Percentiles rank a stretch among this genome's conserved stretches.
Evolutionary conservation across 2,888 invertebrate genomes (phyloP).

Genomic region (Seira ritae): DNA sequence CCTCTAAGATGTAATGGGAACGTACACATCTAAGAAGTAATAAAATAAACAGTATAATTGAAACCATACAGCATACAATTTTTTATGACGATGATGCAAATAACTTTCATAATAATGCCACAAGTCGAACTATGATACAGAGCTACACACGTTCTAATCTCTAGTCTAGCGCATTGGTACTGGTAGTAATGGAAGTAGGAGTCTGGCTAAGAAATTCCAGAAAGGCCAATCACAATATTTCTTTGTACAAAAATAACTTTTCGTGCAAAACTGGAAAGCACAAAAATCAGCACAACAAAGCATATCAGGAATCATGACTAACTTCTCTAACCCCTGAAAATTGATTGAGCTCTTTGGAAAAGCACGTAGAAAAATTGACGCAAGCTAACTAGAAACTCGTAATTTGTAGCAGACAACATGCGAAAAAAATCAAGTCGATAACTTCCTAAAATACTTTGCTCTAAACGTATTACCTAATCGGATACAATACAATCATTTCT

Average conservation of each 20-base stretch:
- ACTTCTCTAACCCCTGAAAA: conserved; percentile 50
- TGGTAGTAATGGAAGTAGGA: neutral
- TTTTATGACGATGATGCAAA: too few species aligned
- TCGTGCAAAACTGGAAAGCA: conserved; percentile 38
- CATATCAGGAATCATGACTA: conserved; percentile 19
- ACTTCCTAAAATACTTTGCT: neutral
- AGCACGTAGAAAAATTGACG: neutral
- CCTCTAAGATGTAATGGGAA: too few species aligned
- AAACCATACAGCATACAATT: too few species aligned
- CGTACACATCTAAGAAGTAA: too few species aligned
- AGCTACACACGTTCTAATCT: neutral
- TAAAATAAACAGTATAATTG: too few species aligned
- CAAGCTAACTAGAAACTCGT: too few species aligned
- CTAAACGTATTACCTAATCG: neutral
- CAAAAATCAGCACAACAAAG: conserved; percentile 42
- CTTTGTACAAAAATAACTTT: conserved; percentile 60
- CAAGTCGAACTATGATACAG: too few species aligned
- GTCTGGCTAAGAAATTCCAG: neutral
- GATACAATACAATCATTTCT: too few species aligned
- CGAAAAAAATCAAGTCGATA: neutral
- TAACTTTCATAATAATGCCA: too few species aligned
- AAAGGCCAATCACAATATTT: conserved; percentile 4
- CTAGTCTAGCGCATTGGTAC: neutral
- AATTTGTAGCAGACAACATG: neutral
- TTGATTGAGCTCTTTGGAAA: conserved; percentile 49